Evolutionary conservation across 2,113 vertebrate genomes (phyloP).

Genomic region (Myotis lucifugus): DNA sequence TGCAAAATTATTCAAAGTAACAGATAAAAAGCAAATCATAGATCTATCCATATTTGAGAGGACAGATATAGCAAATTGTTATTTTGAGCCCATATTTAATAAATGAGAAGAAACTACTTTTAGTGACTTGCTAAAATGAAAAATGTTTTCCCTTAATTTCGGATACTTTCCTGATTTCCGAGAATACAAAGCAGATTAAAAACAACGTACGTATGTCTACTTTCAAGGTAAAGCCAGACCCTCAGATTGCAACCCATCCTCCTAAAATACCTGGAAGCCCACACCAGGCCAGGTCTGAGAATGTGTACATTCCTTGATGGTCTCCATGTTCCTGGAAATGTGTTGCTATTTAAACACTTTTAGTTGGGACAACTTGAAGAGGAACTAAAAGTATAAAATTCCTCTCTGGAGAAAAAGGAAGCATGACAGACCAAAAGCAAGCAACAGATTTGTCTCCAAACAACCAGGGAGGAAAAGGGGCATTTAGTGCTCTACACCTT

Average conservation of each 20-base stretch:
- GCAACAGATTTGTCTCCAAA: not conserved
- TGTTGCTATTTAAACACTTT: slow-evolving; percentile 27
- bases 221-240: not conserved
- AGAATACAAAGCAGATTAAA: not conserved
- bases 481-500: not conserved
- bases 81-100: slow-evolving; percentile 30
- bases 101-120: slow-evolving; percentile 10
- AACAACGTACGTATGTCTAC: not conserved
- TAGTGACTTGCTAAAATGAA: not conserved
- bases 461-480: not conserved
- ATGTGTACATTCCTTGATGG: not conserved
- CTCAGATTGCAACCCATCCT: not conserved
- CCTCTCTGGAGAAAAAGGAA: not conserved
- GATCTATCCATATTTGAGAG: not conserved
- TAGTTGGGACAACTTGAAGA: slow-evolving; percentile 23
- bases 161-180: not conserved
- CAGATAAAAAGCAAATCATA: slow-evolving; percentile 6
- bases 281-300: not conserved
- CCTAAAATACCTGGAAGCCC: not conserved
- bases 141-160: not conserved
- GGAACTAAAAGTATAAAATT: not conserved
- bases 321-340: not conserved
- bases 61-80: not conserved
- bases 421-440: not conserved
- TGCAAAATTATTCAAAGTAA: not conserved